Base-by-base conservation (phyloP, 2,797 vertebrate genomes). In the Aeoliscus strigatus region DNA sequence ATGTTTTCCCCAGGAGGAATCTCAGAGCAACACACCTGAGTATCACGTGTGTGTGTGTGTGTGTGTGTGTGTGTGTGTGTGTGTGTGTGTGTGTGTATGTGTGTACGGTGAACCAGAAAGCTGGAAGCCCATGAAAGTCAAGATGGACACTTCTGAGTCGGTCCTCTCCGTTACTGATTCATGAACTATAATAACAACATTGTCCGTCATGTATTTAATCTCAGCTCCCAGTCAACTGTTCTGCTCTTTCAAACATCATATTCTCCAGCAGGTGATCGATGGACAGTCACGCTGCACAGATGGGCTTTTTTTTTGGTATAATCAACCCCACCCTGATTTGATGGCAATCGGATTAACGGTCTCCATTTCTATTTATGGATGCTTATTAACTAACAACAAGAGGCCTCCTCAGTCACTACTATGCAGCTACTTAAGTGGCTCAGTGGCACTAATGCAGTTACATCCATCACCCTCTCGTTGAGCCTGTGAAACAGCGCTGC, bases 311-410 rank as follows among this genome's bases (percentile, higher is more conserved):
- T 11, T 11, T 28, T 24, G 27, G 23, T 14, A 10, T 17, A 29
- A 25, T 34, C 34, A 45, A n/a, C 21, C 9, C 1, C 46, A 14
- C 43, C 33, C 30, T 34, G 45, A 52, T 59, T 8, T 36, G 53
- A 60, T 28, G 68, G 38, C 49, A 35, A 51, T 47, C 25, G 9
- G 76, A 73, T 83, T 75, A 79, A 55, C 14, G 6, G 12, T 42
- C 70, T 73, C 42, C 6, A 52, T 77, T 66, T 77, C 79, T 82
- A 85, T 81, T 83, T 77, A 51, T 67, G 68, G 76, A 51, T 55
- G 64, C 66, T 72, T 61, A 70, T 63, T 71, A 75, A 13, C 11
- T 27, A 56, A 65, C 43, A 42, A 59, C 55, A 5, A 23, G 24
- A 54, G 64, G 62, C 64, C 56, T 75, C 46, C 56, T 70, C 15